A percentile compares a stretch with the other conserved stretches of the same genome.
These are phyloP conservation scores for Troglohyphantes excavatus DNA, from an alignment of 2,888 invertebrate species.

Conservation along the genomic window DNA sequence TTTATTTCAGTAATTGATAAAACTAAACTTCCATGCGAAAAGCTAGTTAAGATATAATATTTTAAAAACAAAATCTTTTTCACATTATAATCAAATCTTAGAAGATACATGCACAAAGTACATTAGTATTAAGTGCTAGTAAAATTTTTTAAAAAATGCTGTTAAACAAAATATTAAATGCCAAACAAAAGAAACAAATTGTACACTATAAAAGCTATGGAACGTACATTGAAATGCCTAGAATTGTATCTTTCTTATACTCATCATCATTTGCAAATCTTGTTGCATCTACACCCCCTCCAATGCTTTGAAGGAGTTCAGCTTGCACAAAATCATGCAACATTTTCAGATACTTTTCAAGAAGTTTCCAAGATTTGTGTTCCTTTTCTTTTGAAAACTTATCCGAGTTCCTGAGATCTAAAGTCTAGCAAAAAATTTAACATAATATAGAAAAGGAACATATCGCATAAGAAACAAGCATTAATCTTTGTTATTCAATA, in stretches of 20 bases:
- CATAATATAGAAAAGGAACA: not conserved
- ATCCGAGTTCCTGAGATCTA: conserved; percentile 26
- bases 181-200: too few species aligned
- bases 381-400: not conserved
- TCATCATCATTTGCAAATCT: conserved; percentile 84
- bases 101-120: too few species aligned
- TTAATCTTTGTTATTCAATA: too few species aligned
- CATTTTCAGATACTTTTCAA: conserved; percentile 82
- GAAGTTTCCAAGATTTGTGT: conserved; percentile 78
- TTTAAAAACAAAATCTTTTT: too few species aligned
- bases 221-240: conserved; percentile 84
- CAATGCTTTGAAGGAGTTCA: conserved; percentile 83
- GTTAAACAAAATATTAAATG: too few species aligned
- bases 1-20: too few species aligned
- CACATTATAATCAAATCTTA: too few species aligned
- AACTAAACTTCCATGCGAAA: too few species aligned
- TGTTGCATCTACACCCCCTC: conserved; percentile 84
- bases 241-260: conserved; percentile 84
- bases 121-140: too few species aligned
- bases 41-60: too few species aligned
- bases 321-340: conserved; percentile 83
- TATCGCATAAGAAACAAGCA: too few species aligned
- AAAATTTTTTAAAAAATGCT: too few species aligned
- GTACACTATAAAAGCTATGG: conserved; percentile 37
- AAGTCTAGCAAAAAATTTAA: conserved; percentile 5